Percentiles rank a stretch among this genome's conserved stretches.
phyloP scores from a whole-genome alignment of 1,140 invertebrate genomes.

The Ceratina australensis region DNA sequence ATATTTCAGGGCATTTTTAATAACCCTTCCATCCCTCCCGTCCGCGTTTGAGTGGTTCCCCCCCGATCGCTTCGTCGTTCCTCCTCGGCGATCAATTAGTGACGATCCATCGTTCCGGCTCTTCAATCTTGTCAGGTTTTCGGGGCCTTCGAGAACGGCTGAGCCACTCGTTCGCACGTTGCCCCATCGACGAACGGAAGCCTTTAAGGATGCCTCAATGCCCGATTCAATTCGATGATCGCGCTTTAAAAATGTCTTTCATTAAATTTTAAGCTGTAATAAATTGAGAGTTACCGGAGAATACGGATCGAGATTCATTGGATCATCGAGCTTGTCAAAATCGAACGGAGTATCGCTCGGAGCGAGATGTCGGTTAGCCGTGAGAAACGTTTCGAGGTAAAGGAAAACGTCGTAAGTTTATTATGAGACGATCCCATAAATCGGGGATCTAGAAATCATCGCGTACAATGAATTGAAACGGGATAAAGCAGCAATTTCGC shows the following conservation, averaged over 20 bases:
- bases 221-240: background rate
- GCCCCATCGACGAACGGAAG: background rate
- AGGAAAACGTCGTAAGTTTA: slow-evolving; percentile 29
- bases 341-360: no score
- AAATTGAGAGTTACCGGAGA: no score
- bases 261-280: no score
- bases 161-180: background rate
- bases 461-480: slow-evolving; percentile 44
- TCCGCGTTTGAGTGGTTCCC: slow-evolving; percentile 31
- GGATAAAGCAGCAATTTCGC: slow-evolving; percentile 59
- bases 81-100: slow-evolving; percentile 58
- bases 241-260: background rate
- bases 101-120: slow-evolving; percentile 52
- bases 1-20: slow-evolving; percentile 77
- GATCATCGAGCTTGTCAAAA: no score
- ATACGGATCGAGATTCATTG: no score
- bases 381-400: no score
- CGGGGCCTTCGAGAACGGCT: background rate
- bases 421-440: slow-evolving; percentile 39
- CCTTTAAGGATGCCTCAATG: background rate
- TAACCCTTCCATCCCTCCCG: slow-evolving; percentile 50
- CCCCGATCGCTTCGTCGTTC: slow-evolving; percentile 49
- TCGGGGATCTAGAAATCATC: slow-evolving; percentile 38
- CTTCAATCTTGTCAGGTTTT: slow-evolving; percentile 37
- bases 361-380: no score